A percentile compares a stretch with the other conserved stretches of the same genome.
These are phyloP conservation scores for Zootermopsis nevadensis DNA, from an alignment of 2,888 invertebrate genomes.

Conservation along the genomic window DNA sequence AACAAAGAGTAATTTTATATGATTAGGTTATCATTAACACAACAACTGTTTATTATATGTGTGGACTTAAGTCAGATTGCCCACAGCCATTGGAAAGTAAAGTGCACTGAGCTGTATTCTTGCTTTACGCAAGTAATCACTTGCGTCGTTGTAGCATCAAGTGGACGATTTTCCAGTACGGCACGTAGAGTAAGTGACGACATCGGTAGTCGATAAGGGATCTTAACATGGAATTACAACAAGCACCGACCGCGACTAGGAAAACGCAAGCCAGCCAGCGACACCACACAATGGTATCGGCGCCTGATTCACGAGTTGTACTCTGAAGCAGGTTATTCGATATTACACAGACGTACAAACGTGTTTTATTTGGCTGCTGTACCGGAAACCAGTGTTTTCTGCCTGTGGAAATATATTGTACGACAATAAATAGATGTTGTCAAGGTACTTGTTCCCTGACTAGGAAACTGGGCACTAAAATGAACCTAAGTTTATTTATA, in stretches of 20 bases:
- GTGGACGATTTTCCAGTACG: background rate
- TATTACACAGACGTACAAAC: background rate
- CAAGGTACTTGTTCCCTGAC: background rate
- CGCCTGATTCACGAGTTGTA: background rate
- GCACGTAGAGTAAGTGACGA: background rate
- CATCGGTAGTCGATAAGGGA: conserved; percentile 4
- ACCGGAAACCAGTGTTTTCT: background rate
- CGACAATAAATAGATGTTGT: conserved; percentile 3
- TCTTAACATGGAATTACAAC: conserved; percentile 16
- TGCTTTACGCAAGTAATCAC: too few relatives aligned
- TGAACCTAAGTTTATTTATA: background rate
- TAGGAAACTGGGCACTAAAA: background rate
- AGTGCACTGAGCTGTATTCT: too few relatives aligned
- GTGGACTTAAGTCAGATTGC: too few relatives aligned
- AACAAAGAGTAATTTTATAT: too few relatives aligned
- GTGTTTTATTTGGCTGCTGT: background rate
- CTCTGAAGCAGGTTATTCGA: background rate
- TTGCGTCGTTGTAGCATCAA: background rate
- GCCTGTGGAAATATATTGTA: background rate
- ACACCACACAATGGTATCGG: background rate
- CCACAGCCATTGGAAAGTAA: too few relatives aligned
- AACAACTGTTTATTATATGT: too few relatives aligned
- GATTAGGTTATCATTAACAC: too few relatives aligned
- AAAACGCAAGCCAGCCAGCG: background rate
- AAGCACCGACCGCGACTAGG: background rate